Conservation (phyloP, 2,888 invertebrate genomes). For the Brachyptera putata region DNA sequence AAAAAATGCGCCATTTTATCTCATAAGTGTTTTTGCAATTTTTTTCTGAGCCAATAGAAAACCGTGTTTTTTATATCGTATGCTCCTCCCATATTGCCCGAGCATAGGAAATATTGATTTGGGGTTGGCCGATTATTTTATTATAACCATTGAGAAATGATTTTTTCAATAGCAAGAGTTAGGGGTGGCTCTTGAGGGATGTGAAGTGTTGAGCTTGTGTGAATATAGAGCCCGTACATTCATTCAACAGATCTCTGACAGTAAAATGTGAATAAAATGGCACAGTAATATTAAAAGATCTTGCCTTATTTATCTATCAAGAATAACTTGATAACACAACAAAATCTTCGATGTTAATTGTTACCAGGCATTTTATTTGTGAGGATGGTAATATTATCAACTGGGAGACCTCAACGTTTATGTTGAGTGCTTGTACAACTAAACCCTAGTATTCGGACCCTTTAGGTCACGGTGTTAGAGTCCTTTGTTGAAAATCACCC, state of each 20-base stretch:
- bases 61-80: slow-evolving; percentile 6
- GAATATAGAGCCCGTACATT: too few species aligned
- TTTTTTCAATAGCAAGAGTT: slow-evolving; percentile 8
- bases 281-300: too few species aligned
- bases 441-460: not conserved
- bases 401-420: too few species aligned
- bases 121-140: slow-evolving; percentile 18
- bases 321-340: too few species aligned
- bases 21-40: not conserved
- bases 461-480: slow-evolving; percentile 9
- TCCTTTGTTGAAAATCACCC: slow-evolving; percentile 16
- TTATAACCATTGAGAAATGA: slow-evolving; percentile 12
- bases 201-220: too few species aligned
- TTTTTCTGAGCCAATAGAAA: slow-evolving; percentile 16
- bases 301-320: too few species aligned
- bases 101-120: slow-evolving; percentile 16
- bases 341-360: too few species aligned
- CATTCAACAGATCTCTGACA: too few species aligned
- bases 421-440: too few species aligned
- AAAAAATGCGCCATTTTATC: not conserved
- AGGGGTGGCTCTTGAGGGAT: slow-evolving; percentile 15
- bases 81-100: slow-evolving; percentile 16
- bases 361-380: too few species aligned
- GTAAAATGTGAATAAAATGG: too few species aligned
- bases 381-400: too few species aligned